Base-by-base conservation (phyloP, 2,888 invertebrate species). In the Thyatira batis region DNA sequence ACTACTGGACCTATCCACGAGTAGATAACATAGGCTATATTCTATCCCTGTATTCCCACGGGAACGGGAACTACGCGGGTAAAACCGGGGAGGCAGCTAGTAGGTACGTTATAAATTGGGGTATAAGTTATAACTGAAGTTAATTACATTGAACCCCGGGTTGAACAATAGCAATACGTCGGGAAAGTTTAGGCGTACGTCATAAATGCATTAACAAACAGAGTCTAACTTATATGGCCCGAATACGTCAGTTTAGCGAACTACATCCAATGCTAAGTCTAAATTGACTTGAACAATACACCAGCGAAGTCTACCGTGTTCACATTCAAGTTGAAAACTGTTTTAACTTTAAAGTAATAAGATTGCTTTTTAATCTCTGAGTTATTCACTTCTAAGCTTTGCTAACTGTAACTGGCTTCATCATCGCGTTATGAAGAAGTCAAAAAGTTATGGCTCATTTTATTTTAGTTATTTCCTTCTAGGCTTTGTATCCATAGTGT, bases 151-250 rank as follows among this genome's bases (percentile, higher is more conserved):
- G 13, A 33, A 13, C 13, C 39, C 39, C 39, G 59, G 51, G 50
- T 52, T 53, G 33, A 58, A 65, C 64, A 67, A 59, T 60, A 60
- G 59, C 54, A 57, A 61, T 58, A 55, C 48, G 53, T 48, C 30
- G 17, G 10, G n/a, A 57, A 57, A 53, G 57, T 54, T 28, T 50
- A 52, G 60, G 62, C 59, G 61, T 54, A 58, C 45, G 57, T 58
- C 58, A 60, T 68, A 69, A 72, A 60, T 53, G 43, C 63, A 60
- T 72, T 71, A 71, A 56, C 56, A 13, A 52, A 45, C 53, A 5
- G 27, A 5, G 20, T 51, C 13, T 56, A 58, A 61, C 63, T 68
- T 61, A 71, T 68, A 57, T 64, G 69, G 55, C 71, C 71, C 58
- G 9, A 55, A 73, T 67, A 67, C 61, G 71, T 66, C 68, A 64